A percentile compares a stretch with the other conserved stretches of the same genome.
These are phyloP conservation scores for Pithys albifrons DNA, from an alignment of 2,113 vertebrate genomes.

Conservation along the genomic window DNA sequence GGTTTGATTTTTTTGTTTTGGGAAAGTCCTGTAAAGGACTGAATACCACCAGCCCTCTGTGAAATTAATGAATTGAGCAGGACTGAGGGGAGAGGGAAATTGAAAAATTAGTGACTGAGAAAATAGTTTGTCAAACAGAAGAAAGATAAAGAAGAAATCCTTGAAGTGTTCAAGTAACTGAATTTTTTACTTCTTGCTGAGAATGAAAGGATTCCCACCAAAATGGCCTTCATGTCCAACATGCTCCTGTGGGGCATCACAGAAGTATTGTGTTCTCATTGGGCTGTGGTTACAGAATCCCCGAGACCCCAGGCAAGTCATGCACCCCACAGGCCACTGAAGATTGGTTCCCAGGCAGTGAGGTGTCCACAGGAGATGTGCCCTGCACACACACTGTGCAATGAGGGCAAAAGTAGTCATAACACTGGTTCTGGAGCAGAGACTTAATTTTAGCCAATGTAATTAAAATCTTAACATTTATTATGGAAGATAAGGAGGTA, in stretches of 20 bases:
- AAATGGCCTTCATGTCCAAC: neutral
- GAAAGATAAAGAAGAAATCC: neutral
- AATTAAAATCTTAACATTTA: neutral
- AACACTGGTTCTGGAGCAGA: neutral
- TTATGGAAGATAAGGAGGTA: neutral
- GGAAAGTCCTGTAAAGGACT: neutral
- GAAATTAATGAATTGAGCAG: neutral
- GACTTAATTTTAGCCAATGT: neutral
- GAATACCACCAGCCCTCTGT: neutral
- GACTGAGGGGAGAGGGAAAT: fast-evolving
- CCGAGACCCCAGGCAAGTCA: neutral
- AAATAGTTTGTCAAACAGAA: neutral
- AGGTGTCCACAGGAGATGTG: neutral
- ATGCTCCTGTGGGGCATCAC: neutral
- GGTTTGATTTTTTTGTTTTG: neutral
- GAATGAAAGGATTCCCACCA: neutral
- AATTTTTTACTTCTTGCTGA: neutral
- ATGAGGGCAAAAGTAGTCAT: fast-evolving
- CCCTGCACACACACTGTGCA: fast-evolving
- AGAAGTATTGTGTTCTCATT: neutral
- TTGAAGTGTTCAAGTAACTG: neutral
- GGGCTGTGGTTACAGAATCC: neutral
- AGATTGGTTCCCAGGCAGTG: neutral
- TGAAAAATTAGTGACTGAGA: neutral
- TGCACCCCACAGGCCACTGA: neutral